Base-by-base conservation (phyloP, 2,888 invertebrate genomes). In the Teleogryllus oceanicus region DNA sequence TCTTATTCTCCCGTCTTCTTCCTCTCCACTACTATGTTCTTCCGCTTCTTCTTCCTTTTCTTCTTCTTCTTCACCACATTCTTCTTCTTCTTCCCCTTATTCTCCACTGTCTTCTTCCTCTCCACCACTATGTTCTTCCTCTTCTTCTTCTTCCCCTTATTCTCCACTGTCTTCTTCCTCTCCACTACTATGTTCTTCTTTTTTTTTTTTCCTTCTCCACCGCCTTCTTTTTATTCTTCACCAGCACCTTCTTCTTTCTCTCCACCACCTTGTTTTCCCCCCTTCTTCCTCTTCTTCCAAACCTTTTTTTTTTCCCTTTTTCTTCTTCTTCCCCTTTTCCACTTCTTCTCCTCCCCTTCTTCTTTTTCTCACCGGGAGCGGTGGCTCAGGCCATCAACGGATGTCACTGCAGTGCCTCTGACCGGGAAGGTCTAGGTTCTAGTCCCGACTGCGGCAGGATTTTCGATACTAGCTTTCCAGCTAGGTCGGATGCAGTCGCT, bases 161-260 rank as follows among this genome's bases (percentile, higher is more conserved):
- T 83, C 82, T 74, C 86, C 86, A 37, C 85, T 86, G 62, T 86
- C 86, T 76, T 86, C 86, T 74, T 85, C 86, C 77, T 86, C 74
- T 86, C 86, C 75, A 86, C 86, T 74, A 85, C 86, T 77, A 84
- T 84, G 79, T 86, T 86, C 80, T 81, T 83, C 78, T 78, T 80
- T 86, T 84, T 80, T 85, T 85, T 76, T 2, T 24, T 24, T 4
- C 24, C 37, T 83, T 82, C 2, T 50, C 76, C 51, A 24, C 24
- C 2, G 3, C 24, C 24, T 24, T 24, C 24, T 24, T 24, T 79
- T 78, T 80, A 81, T 50, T 74, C 78, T 49, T 83, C 83, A 79
- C 84, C 49, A 21, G 18, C 49, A 49, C 77, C 12, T 75, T 49
- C 49, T 78, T 51, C 76, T 81, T 80, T 49, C 50, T 78, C 37